A percentile compares a stretch with the other conserved stretches of the same genome.
phyloP scores from a whole-genome alignment of 2,113 vertebrate genomes.

The Myrmecobius fasciatus region DNA sequence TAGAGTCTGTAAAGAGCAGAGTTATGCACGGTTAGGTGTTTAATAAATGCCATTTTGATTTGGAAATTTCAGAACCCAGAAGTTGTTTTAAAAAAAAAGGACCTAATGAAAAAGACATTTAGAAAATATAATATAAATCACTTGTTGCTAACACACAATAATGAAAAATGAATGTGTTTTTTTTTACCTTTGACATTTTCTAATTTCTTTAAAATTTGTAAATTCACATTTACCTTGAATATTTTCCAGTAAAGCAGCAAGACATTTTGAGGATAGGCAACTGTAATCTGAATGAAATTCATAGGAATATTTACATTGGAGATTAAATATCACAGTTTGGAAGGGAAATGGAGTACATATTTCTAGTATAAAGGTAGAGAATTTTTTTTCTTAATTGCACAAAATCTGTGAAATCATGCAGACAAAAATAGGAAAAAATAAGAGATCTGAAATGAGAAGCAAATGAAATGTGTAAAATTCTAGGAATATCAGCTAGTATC shows the following conservation, averaged over 20 bases:
- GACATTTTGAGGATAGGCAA: neutral
- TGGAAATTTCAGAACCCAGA: constrained; percentile 1
- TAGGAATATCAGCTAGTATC: neutral
- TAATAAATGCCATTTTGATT: neutral
- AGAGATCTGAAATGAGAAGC: neutral
- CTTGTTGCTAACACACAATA: neutral
- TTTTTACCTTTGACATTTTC: neutral
- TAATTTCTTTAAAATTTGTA: neutral
- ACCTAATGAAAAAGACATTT: neutral
- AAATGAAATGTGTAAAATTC: neutral
- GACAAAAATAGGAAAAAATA: neutral
- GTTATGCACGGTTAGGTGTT: neutral
- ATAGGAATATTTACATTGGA: neutral
- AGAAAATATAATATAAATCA: neutral
- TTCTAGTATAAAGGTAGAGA: neutral
- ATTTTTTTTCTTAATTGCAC: neutral
- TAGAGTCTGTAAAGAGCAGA: neutral
- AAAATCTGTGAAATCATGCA: neutral
- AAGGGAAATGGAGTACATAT: neutral
- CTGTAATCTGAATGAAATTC: neutral
- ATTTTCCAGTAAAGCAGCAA: neutral
- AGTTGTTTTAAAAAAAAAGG: neutral
- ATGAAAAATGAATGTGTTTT: neutral
- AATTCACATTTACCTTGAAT: neutral
- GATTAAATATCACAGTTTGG: neutral